phyloP scores from a whole-genome alignment of 1,140 invertebrate species.

The Drosophila willistoni region DNA sequence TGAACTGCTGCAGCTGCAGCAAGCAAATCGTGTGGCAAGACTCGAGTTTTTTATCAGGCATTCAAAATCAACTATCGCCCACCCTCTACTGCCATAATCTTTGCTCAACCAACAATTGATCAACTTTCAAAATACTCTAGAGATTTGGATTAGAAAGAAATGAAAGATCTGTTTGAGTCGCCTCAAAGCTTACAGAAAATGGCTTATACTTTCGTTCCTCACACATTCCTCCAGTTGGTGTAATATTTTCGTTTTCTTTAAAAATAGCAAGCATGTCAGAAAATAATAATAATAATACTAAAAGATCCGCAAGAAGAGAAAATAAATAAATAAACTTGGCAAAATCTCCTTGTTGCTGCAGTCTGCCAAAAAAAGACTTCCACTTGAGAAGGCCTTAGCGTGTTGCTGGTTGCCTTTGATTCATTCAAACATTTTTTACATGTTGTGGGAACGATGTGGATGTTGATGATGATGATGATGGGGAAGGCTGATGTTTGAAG shows the following conservation, averaged over 20 bases:
- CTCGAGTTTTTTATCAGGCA: constrained; percentile 43
- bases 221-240: constrained; percentile 1
- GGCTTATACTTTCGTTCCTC: too few species aligned
- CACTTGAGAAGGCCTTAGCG: constrained; percentile 58
- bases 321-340: not conserved
- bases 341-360: constrained; percentile 35
- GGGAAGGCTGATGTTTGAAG: constrained; percentile 74
- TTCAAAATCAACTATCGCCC: constrained; percentile 49
- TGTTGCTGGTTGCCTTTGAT: constrained; percentile 45
- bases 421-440: constrained; percentile 62
- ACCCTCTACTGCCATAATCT: not conserved
- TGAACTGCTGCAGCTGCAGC: constrained; percentile 32
- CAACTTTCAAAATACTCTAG: not conserved
- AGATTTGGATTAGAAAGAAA: too few species aligned
- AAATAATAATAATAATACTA: constrained; percentile 11
- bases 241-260: constrained; percentile 56
- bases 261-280: constrained; percentile 55
- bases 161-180: too few species aligned
- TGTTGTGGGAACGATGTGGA: constrained; percentile 6
- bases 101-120: not conserved
- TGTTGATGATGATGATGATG: constrained; percentile 6
- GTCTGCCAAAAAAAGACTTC: constrained; percentile 68
- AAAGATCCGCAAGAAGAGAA: not conserved
- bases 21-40: constrained; percentile 55
- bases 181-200: too few species aligned